Conservation (phyloP, 2,888 invertebrate species). For the Nymphalis c-album region DNA sequence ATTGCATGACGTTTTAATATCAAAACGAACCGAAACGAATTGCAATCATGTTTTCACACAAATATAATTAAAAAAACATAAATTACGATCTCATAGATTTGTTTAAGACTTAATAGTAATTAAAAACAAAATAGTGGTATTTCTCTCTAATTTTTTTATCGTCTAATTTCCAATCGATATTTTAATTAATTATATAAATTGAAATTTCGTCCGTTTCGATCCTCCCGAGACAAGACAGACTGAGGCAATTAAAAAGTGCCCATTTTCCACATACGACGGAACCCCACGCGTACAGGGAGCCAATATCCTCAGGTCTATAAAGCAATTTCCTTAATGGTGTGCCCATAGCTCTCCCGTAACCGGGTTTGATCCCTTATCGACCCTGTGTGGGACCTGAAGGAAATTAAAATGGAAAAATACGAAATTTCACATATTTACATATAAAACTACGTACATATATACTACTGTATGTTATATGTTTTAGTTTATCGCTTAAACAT, state of each 20-base stretch:
- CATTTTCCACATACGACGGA: conserved; percentile 14
- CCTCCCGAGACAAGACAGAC: neutral
- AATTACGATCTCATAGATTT: no score
- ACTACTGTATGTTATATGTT: no score
- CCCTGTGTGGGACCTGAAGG: conserved; percentile 29
- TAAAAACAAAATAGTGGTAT: no score
- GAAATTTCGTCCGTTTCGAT: neutral
- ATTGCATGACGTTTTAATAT: no score
- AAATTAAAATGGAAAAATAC: conserved; percentile 38
- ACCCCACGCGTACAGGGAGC: conserved; percentile 29
- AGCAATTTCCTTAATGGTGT: conserved; percentile 77
- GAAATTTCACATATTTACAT: conserved; percentile 13
- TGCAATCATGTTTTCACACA: no score
- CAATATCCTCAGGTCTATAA: conserved; percentile 55
- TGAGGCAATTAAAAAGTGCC: conserved; percentile 14
- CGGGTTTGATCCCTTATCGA: conserved; percentile 53
- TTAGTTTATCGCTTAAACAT: no score
- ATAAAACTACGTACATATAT: neutral
- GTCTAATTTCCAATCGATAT: neutral
- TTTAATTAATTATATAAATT: neutral
- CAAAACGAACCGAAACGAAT: no score
- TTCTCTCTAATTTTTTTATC: no score
- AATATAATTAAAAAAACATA: no score
- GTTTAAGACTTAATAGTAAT: no score
- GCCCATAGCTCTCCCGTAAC: conserved; percentile 56